Conservation (phyloP, 2,113 vertebrate species). For the Peromyscus californicus region DNA sequence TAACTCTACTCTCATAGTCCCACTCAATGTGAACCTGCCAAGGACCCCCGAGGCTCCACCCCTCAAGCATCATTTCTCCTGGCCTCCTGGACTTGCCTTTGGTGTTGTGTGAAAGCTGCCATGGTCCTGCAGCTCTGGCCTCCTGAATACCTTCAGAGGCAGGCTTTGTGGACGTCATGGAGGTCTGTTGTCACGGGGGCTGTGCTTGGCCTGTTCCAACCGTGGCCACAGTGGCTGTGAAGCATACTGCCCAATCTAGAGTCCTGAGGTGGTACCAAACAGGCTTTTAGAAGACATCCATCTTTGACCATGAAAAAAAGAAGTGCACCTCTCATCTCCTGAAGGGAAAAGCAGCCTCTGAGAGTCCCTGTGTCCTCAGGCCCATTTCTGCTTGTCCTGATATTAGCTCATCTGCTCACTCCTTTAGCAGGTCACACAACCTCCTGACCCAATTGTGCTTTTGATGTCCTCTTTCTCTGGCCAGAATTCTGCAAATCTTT, state of each 20-base stretch:
- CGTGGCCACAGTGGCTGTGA: neutral
- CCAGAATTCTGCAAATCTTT: neutral
- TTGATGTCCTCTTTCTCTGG: neutral
- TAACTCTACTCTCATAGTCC: neutral
- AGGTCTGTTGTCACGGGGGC: neutral
- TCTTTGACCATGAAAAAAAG: neutral
- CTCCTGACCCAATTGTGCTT: neutral
- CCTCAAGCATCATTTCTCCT: no score
- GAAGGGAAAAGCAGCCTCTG: neutral
- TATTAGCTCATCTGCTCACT: neutral
- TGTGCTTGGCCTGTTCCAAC: neutral
- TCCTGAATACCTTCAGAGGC: neutral
- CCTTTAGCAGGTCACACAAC: neutral
- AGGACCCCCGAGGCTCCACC: fast-evolving
- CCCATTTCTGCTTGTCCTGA: neutral
- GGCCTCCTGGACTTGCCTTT: neutral
- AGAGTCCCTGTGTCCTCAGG: neutral
- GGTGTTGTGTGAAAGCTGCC: neutral
- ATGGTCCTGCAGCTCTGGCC: neutral
- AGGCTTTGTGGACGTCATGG: no score
- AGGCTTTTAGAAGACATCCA: neutral
- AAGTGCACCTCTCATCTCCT: neutral
- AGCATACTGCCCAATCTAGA: neutral
- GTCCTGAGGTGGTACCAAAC: neutral
- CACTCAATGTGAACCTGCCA: neutral